These are phyloP conservation scores for Eriocheir sinensis DNA, from an alignment of 1,140 invertebrate genomes.

Conservation along the genomic window DNA sequence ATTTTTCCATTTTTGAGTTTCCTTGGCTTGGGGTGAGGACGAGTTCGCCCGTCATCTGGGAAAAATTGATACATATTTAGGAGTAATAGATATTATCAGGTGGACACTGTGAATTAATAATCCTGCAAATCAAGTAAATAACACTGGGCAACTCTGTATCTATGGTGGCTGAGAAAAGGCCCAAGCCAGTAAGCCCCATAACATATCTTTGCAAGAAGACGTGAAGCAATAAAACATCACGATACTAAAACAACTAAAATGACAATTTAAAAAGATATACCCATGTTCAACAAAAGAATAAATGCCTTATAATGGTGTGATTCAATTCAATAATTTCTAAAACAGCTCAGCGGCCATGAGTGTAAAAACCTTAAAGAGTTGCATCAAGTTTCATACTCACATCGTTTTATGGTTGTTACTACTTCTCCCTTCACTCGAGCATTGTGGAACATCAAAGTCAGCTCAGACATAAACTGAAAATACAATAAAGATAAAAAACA, in stretches of 20 bases:
- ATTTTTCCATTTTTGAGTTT: constrained; percentile 77
- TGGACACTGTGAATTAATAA: too few relatives aligned
- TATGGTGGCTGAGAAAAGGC: too few relatives aligned
- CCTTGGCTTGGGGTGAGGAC: constrained; percentile 76
- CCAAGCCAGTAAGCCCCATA: too few relatives aligned
- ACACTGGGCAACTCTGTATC: too few relatives aligned
- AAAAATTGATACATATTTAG: too few relatives aligned
- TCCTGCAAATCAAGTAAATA: too few relatives aligned
- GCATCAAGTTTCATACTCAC: constrained; percentile 25
- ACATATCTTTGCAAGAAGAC: too few relatives aligned
- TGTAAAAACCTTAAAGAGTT: not conserved
- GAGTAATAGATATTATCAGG: too few relatives aligned
- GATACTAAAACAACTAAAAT: not conserved
- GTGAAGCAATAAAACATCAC: too few relatives aligned
- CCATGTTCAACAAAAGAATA: not conserved
- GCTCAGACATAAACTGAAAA: constrained; percentile 60
- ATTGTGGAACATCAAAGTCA: constrained; percentile 58
- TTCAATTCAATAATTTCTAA: not conserved
- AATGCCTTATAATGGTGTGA: too few relatives aligned
- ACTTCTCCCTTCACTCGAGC: constrained; percentile 6
- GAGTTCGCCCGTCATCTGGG: constrained; percentile 77
- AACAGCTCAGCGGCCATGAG: not conserved
- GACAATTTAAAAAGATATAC: not conserved
- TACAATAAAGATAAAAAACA: not conserved
- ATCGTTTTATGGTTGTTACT: constrained; percentile 47